Conservation (phyloP, 2,113 vertebrate genomes). For the Notarius lentiginosus region DNA sequence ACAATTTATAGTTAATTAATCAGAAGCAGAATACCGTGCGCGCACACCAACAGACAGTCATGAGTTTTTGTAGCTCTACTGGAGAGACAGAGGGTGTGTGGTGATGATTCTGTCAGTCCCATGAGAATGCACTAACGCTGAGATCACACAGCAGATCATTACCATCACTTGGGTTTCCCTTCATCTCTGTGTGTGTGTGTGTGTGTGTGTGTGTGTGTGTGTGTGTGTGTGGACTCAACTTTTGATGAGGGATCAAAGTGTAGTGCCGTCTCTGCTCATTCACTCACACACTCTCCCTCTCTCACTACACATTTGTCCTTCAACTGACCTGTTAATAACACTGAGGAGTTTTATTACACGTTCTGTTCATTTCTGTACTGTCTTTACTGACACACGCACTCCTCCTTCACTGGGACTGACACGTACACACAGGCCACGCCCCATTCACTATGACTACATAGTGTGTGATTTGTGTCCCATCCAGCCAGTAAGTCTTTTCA, state of each 20-base stretch:
- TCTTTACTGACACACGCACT: background rate
- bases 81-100: background rate
- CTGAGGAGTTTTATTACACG: background rate
- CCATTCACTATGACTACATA: background rate
- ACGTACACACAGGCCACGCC: background rate
- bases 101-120: background rate
- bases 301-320: background rate
- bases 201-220: constrained; percentile 29
- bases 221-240: constrained; percentile 1
- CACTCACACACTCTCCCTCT: background rate
- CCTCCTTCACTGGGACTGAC: background rate
- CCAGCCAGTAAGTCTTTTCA: background rate
- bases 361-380: background rate
- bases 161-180: constrained; percentile 10
- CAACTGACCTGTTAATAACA: background rate
- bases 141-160: constrained; percentile 16
- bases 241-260: constrained; percentile 14
- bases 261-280: background rate
- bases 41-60: background rate
- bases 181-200: constrained; percentile 13
- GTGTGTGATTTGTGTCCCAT: background rate
- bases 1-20: background rate
- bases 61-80: background rate
- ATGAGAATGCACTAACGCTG: background rate
- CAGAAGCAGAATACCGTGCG: background rate